A percentile compares a stretch with the other conserved stretches of the same genome.
Conservation (phyloP, 2,113 vertebrate genomes). For the Ceyx margarethae region DNA sequence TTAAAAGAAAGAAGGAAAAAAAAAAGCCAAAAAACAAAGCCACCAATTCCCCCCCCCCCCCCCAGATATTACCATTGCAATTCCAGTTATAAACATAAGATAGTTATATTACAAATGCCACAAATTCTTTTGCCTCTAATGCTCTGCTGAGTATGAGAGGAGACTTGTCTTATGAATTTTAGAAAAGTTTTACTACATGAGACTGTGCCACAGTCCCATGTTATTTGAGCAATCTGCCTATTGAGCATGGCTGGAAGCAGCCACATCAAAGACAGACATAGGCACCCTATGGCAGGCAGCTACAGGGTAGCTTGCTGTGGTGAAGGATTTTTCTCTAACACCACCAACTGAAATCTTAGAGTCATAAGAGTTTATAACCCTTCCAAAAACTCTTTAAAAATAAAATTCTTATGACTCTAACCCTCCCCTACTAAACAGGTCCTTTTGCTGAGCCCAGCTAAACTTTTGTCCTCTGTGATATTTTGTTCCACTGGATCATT, state of each 20-base stretch:
- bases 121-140: not conserved
- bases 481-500: conserved; percentile 32
- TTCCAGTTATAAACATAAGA: not conserved
- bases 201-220: not conserved
- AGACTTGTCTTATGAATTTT: not conserved
- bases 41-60: no score
- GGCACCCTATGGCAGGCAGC: not conserved
- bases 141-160: not conserved
- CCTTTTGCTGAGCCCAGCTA: conserved; percentile 15
- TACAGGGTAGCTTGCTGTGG: not conserved
- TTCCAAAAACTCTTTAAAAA: conserved; percentile 16
- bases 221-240: conserved; percentile 1
- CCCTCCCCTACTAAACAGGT: not conserved
- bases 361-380: not conserved
- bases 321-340: not conserved
- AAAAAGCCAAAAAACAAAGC: not conserved
- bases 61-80: not conserved
- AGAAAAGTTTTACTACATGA: not conserved
- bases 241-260: not conserved
- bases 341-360: not conserved
- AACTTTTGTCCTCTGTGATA: conserved; percentile 46
- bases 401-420: not conserved
- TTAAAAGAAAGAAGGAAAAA: not conserved
- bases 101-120: not conserved
- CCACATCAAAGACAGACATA: not conserved